These are phyloP conservation scores for Lasioglossum leucozonium DNA, from an alignment of 2,888 invertebrate genomes.

Conservation along the genomic window DNA sequence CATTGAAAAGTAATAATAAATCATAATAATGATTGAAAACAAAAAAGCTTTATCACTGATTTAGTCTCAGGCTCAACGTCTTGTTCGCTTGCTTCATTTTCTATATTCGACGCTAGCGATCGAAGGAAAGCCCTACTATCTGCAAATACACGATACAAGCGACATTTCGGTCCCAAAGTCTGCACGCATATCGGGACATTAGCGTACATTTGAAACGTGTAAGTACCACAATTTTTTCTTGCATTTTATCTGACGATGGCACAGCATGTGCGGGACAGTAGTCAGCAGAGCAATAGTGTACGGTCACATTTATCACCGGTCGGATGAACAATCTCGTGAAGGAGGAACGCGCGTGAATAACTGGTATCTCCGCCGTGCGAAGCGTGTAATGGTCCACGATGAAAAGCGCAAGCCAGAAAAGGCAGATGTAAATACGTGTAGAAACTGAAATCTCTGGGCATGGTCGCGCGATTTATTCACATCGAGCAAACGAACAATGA, in stretches of 20 bases:
- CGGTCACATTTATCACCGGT: constrained; percentile 19
- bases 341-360: constrained; percentile 32
- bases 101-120: background rate
- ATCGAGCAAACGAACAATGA: background rate
- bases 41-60: no score
- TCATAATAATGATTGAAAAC: no score
- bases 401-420: constrained; percentile 23
- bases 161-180: background rate
- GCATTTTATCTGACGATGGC: background rate
- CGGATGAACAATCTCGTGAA: constrained; percentile 23
- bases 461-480: background rate
- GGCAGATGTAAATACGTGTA: background rate
- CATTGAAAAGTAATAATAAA: no score
- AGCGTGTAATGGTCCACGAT: constrained; percentile 20
- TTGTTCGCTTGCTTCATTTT: background rate
- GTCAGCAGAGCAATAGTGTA: constrained; percentile 15
- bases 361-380: constrained; percentile 20
- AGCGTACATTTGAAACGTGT: background rate
- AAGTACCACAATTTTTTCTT: background rate
- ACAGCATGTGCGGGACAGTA: constrained; percentile 12
- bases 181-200: background rate
- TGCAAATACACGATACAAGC: background rate
- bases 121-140: background rate
- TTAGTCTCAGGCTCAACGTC: no score
- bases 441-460: background rate